Base-by-base conservation (phyloP, 1,140 invertebrate genomes). In the Drosophila saltans region DNA sequence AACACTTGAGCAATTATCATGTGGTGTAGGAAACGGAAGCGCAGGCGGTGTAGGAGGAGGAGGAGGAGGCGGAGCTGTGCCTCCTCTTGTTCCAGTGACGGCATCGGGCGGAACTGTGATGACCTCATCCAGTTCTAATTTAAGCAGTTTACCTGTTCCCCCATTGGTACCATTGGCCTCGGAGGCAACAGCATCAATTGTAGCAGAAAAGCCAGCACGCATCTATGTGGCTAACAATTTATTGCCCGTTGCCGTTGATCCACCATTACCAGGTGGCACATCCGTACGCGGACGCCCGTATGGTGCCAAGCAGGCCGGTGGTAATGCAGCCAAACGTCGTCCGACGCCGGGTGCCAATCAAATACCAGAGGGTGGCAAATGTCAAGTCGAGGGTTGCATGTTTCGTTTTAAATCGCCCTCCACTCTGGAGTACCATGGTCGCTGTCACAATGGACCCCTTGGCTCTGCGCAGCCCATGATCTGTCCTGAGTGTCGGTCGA, bases 401-500 rank as follows among this genome's bases (percentile, higher is more conserved):
- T 91, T 91, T 63, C 75, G 91, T 0, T 92, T 92, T 48, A 92
- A 91, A 60, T 82, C 86, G 1, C 73, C 91, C 3, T 89, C 93
- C 28, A 94, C 93, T 26, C 65, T 94, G 9, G 79, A 92, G n/a
- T 94, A 94, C 72, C 94, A 94, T 64, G 93, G 92, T 4, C 94
- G 93, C 63, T 96, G 95, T 78, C 96, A 97, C 91, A 92, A 92
- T 24, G 80, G 73, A 5, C n/a, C 56, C 40, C 89, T 90, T n/a
- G 85, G 88, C n/a, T 75, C 69, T 0, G 61, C 72, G 3, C 91
- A 86, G 10, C 92, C 93, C 24, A 94, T 96, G 72, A 91, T 92
- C 9, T 97, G 96, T 93, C 94, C 94, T 1, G 95, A 96, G 82
- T 97, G 96, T 91, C 79, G 89, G 1, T 92, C 93, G 66, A 80